These are phyloP conservation scores for Callopanchax toddi DNA, from an alignment of 2,113 vertebrate genomes.

Conservation along the genomic window DNA sequence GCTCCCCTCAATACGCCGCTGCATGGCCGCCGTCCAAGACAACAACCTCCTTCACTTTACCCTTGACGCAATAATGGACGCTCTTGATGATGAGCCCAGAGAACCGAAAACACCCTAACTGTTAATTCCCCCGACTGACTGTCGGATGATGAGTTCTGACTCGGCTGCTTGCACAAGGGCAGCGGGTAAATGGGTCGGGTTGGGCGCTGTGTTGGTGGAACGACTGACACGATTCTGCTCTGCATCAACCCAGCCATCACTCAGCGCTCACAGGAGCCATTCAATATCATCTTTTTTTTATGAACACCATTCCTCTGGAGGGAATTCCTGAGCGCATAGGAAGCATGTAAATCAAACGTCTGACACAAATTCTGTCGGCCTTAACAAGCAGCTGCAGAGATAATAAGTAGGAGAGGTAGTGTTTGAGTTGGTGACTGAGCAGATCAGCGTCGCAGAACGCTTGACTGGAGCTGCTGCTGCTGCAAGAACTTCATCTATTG, in stretches of 20 bases:
- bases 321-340: slow-evolving; percentile 40
- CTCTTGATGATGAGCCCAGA: slow-evolving; percentile 41
- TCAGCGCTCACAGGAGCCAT: slow-evolving; percentile 39
- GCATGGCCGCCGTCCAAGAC: slow-evolving; percentile 59
- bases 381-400: slow-evolving; percentile 45
- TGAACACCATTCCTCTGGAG: slow-evolving; percentile 41
- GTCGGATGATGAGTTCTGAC: slow-evolving; percentile 34
- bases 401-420: slow-evolving; percentile 6
- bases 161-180: slow-evolving; percentile 46
- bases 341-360: slow-evolving; percentile 60
- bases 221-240: slow-evolving; percentile 48
- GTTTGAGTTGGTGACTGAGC: slow-evolving; percentile 5
- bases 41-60: slow-evolving; percentile 61
- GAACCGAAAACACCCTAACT: slow-evolving; percentile 46
- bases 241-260: slow-evolving; percentile 43
- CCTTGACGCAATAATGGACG: slow-evolving; percentile 54
- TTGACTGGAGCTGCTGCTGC: slow-evolving; percentile 52
- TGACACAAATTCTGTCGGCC: slow-evolving; percentile 39
- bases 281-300: slow-evolving; percentile 61
- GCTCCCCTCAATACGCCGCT: slow-evolving; percentile 45
- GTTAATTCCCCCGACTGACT: slow-evolving; percentile 46
- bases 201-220: slow-evolving; percentile 14
- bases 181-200: slow-evolving; percentile 22
- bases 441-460: slow-evolving; percentile 37
- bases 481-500: slow-evolving; percentile 62